Base-by-base conservation (phyloP, 2,113 vertebrate species). In the Tachysurus vachellii region DNA sequence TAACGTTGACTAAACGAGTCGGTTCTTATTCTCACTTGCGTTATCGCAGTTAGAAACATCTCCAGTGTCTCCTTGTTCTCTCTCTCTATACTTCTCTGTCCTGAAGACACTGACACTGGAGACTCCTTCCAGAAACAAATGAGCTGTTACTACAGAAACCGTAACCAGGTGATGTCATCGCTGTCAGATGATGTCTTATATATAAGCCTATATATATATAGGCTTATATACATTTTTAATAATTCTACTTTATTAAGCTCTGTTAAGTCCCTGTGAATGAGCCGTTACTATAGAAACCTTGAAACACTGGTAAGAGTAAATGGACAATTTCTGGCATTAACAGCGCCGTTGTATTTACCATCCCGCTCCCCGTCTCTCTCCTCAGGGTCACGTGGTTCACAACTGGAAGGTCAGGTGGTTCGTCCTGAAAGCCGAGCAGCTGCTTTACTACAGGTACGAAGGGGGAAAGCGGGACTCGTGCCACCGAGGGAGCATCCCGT, bases 381-480 rank as follows among this genome's bases (percentile, higher is more conserved):
- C 26, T 8, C 87, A 99, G 98, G 98, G 98, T 17, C 98, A 99
- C 36, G n/a, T 99, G 9, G 97, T 99, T 76, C 97, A 95, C 56
- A 99, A 98, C 93, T 99, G 98, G 98, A 99, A 99, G 92, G 96
- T 93, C 0, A 96, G 98, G 13, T 99, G 98, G 98, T 99, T 99
- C 5, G 95, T 97, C 83, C 90, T 99, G 84, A 94, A 91, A 79
- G 94, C 97, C 47, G 97, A 99, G 91, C 96, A 95, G n/a, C 93
- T 99, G 88, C 92, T 97, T 17, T 99, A 99, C 88, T 99, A 97
- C 92, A 98, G 97, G 91, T 95, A 96, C 4, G 95, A 97, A 62
- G 96, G 95, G 23, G 94, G 97, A 8, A 97, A 94, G 92, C 95
- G 93, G 36, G 96, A 96, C 82, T 93, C 94, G 6, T 94, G 94